Percentiles rank a stretch among this genome's conserved stretches.
These are phyloP conservation scores for Monochamus alternatus DNA, from an alignment of 2,888 invertebrate species.

Conservation along the genomic window DNA sequence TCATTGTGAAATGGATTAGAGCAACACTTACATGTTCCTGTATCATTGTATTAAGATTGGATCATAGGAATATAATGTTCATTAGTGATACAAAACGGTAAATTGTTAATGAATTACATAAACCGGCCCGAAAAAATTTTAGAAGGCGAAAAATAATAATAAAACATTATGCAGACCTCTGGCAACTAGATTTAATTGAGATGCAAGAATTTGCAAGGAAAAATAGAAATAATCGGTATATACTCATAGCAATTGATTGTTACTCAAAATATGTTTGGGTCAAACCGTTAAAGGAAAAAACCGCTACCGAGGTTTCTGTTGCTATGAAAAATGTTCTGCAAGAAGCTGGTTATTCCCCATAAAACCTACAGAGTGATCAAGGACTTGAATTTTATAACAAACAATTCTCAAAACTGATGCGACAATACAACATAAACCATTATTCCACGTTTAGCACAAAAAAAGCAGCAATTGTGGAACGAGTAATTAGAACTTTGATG, in stretches of 20 bases:
- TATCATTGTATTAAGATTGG: not conserved
- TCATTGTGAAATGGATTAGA: too few species aligned
- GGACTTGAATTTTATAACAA: not conserved
- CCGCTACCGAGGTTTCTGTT: not conserved
- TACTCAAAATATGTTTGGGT: conserved; percentile 16
- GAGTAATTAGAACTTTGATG: too few species aligned
- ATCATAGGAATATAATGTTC: not conserved
- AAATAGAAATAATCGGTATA: conserved; percentile 6
- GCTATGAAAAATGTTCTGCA: not conserved
- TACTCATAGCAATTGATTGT: conserved; percentile 16
- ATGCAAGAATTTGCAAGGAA: not conserved
- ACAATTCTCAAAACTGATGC: not conserved
- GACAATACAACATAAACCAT: not conserved
- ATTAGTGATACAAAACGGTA: conserved; percentile 6
- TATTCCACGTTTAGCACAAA: too few species aligned
- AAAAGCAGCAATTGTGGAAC: too few species aligned
- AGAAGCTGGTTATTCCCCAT: not conserved
- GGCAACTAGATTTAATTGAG: conserved; percentile 20
- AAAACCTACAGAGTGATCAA: conserved; percentile 3
- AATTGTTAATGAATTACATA: conserved; percentile 26
- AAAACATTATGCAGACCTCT: conserved; percentile 15
- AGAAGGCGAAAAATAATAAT: conserved; percentile 15
- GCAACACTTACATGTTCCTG: not conserved
- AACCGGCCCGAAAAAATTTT: conserved; percentile 18
- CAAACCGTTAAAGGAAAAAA: not conserved